Percentiles rank a stretch among this genome's conserved stretches.
Conservation (phyloP, 30 jellyfish, hydroid and myxozoan genomes). For the Aurelia coerulea region DNA sequence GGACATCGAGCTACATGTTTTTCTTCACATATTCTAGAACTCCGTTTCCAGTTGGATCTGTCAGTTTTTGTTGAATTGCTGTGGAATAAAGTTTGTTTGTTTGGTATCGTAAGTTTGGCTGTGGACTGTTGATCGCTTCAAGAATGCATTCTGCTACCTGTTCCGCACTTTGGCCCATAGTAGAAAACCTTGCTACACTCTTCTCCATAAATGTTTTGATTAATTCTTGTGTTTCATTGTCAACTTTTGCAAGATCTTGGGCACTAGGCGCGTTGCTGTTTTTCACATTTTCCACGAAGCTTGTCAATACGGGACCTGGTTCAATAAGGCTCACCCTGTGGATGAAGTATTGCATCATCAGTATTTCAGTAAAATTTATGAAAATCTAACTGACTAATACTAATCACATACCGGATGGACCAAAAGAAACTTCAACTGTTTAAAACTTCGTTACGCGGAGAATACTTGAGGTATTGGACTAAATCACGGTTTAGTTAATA, state of each 20-base stretch:
- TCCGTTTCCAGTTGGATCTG: conserved; percentile 33
- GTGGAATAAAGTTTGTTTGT: conserved; percentile 56
- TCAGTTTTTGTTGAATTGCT: conserved; percentile 52
- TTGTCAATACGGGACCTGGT: conserved; percentile 69
- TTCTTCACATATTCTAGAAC: not conserved
- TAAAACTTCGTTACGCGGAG: too few species aligned
- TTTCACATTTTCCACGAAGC: conserved; percentile 19
- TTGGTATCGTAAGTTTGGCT: conserved; percentile 42
- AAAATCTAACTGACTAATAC: not conserved
- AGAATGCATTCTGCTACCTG: conserved; percentile 41
- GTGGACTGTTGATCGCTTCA: conserved; percentile 34
- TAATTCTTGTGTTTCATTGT: conserved; percentile 39
- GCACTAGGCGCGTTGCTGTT: conserved; percentile 2
- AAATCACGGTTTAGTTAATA: too few species aligned
- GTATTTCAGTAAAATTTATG: not conserved
- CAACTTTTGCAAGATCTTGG: conserved; percentile 6
- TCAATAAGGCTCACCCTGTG: conserved; percentile 61
- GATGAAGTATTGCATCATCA: not conserved
- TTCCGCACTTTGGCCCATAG: conserved; percentile 79
- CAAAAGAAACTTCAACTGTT: too few species aligned
- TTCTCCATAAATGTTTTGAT: conserved; percentile 78
- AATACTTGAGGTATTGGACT: too few species aligned
- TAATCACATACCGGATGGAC: too few species aligned
- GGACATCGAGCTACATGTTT: not conserved
- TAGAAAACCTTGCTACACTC: conserved; percentile 61